Evolutionary conservation across 2,113 vertebrate species (phyloP), one percentile per base, ranked within the genome.

Genomic region (Phylloscopus trochiloides): DNA sequence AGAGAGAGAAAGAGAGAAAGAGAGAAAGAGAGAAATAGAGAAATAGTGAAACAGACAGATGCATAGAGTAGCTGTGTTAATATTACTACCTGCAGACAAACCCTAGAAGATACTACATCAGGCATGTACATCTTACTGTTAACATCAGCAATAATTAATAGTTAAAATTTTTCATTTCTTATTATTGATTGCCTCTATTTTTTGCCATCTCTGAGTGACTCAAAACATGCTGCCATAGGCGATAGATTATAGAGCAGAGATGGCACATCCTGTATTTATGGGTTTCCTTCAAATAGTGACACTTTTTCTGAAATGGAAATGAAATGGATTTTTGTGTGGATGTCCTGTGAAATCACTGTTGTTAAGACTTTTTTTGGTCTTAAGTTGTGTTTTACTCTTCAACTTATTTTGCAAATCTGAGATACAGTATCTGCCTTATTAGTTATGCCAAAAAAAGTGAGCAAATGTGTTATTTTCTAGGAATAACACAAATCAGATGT

Each of bases 261-360:
- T 1, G 2, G 1, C 12, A 34, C 7, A 4, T 51, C 47, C 11
- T 63, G 20, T 18, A 54, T 9, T 20, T 29, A 1, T 14, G 9
- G 5, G 2, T 48, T 73, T 70, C 29, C 29, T 85, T 71, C 42
- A 70, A 61, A 80, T n/a, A 62, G 3, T 28, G 8, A 25, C 9
- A 10, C 0, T 2, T 29, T 25, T 62, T 71, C 51, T 36, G 19
- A 61, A 80, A 77, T 1, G 10, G 2, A 3, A 14, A 18, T 62
- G 38, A 3, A 58, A 50, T 28, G 6, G 6, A 61, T 57, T 34
- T 74, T 48, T 55, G 3, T 6, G 0, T 25, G 7, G 24, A 19
- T 65, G 24, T 36, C 5, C 26, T 40, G 17, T 36, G 38, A 78
- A 86, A 47, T 47, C 40, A 19, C 6, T n/a, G n/a, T 16, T 85